Conservation (phyloP, 2,797 vertebrate species). For the Acanthopagrus latus region DNA sequence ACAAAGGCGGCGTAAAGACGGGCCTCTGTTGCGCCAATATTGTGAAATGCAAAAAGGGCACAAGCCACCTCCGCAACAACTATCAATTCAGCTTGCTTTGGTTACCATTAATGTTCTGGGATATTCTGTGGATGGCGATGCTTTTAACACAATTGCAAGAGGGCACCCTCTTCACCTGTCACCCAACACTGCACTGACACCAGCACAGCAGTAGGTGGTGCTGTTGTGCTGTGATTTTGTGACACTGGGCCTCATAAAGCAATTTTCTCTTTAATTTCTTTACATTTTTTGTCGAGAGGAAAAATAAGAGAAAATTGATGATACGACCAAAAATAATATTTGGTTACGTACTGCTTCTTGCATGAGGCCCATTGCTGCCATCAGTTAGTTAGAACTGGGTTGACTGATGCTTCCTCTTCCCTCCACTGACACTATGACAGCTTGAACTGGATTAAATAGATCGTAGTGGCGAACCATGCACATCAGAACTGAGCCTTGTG, state of each 20-base stretch:
- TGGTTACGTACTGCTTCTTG: too few species aligned
- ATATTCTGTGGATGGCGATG: constrained; percentile 87
- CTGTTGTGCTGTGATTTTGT: constrained; percentile 36
- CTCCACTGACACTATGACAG: not conserved
- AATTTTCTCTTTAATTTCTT: too few species aligned
- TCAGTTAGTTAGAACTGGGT: not conserved
- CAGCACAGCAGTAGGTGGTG: constrained; percentile 55
- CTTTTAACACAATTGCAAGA: constrained; percentile 87
- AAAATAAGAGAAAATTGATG: too few species aligned
- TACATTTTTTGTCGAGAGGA: too few species aligned
- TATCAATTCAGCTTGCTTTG: constrained; percentile 90
- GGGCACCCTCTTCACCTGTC: constrained; percentile 12
- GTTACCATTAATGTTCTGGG: constrained; percentile 96
- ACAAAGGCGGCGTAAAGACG: too few species aligned
- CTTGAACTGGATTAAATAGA: not conserved
- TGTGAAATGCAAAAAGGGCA: too few species aligned
- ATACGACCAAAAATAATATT: too few species aligned
- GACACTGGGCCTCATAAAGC: not conserved
- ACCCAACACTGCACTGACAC: constrained; percentile 10
- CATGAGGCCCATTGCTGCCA: not conserved
- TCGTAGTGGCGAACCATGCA: too few species aligned
- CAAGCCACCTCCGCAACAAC: constrained; percentile 25
- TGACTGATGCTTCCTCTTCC: constrained; percentile 21
- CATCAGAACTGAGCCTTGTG: too few species aligned
- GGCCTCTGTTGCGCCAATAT: too few species aligned